These are phyloP conservation scores for Okapia johnstoni DNA, from an alignment of 2,113 vertebrate genomes.

Conservation along the genomic window DNA sequence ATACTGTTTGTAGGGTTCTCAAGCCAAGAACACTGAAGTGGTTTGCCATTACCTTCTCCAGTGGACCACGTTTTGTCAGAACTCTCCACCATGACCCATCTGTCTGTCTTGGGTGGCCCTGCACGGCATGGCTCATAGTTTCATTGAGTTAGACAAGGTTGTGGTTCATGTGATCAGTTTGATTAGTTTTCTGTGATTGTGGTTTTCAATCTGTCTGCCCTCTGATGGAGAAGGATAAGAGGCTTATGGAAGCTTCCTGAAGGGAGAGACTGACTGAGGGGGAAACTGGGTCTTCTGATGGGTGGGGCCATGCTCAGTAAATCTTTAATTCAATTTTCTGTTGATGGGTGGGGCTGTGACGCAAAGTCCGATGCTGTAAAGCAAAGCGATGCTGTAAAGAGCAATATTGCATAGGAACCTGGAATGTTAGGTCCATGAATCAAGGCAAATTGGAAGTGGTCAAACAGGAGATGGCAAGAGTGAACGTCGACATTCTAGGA, in stretches of 20 bases:
- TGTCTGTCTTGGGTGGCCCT: fast-evolving
- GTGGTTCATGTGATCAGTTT: background rate
- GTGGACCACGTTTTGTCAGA: background rate
- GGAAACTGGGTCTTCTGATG: background rate
- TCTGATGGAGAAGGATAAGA: background rate
- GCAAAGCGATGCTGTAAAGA: no score
- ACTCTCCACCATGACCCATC: background rate
- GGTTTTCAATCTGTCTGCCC: background rate
- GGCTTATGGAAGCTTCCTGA: background rate
- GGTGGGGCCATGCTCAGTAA: background rate
- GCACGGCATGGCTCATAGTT: background rate
- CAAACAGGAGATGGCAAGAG: no score
- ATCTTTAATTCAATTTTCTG: background rate
- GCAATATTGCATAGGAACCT: no score
- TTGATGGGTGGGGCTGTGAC: background rate
- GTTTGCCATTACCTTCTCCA: background rate
- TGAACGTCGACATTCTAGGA: no score
- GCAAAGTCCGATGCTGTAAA: no score
- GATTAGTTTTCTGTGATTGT: background rate
- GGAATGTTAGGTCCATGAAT: no score
- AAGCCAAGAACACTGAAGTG: background rate
- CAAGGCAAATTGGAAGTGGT: no score
- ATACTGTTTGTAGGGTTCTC: background rate
- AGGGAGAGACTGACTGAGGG: background rate
- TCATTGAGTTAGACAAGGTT: background rate